Conservation (phyloP, 2,888 invertebrate species). For the Apodemia duryi region DNA sequence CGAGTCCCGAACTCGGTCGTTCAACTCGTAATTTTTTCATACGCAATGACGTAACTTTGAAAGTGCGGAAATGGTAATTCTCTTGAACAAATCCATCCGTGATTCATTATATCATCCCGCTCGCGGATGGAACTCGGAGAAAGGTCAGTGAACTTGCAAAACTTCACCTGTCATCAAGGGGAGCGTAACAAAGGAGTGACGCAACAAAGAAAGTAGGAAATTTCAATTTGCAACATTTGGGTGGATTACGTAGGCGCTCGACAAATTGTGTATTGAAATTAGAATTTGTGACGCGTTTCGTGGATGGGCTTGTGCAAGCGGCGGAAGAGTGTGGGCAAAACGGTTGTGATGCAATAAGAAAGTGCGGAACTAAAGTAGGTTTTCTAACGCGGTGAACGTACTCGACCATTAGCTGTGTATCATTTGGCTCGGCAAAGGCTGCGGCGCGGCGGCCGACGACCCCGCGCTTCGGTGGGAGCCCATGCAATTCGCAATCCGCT, state of each 20-base stretch:
- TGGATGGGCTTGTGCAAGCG: slow-evolving; percentile 62
- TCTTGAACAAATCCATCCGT: slow-evolving; percentile 52
- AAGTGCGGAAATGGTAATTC: slow-evolving; percentile 73
- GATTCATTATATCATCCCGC: slow-evolving; percentile 63
- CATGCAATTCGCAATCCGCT: slow-evolving; percentile 54
- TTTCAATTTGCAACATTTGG: slow-evolving; percentile 22
- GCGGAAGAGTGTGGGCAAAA: slow-evolving; percentile 72
- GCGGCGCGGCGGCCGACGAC: slow-evolving; percentile 42
- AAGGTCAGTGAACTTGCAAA: slow-evolving; percentile 74
- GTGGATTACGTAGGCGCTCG: slow-evolving; percentile 34
- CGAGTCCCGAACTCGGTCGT: slow-evolving; percentile 54
- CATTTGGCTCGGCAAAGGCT: slow-evolving; percentile 53
- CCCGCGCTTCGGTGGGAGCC: slow-evolving; percentile 45
- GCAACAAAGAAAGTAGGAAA: slow-evolving; percentile 57
- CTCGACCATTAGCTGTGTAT: slow-evolving; percentile 69
- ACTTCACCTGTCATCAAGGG: slow-evolving; percentile 65
- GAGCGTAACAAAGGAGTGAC: slow-evolving; percentile 52
- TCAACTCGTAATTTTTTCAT: slow-evolving; percentile 60
- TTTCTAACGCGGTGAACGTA: slow-evolving; percentile 77
- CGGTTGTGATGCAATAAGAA: slow-evolving; percentile 76
- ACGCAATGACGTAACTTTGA: slow-evolving; percentile 69
- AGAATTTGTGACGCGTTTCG: slow-evolving; percentile 43
- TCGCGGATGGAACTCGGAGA: slow-evolving; percentile 53
- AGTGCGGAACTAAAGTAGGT: slow-evolving; percentile 76
- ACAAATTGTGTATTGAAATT: slow-evolving; percentile 39